These are phyloP conservation scores for Dichetophora obliterata DNA, from an alignment of 2,888 invertebrate species.

Conservation along the genomic window DNA sequence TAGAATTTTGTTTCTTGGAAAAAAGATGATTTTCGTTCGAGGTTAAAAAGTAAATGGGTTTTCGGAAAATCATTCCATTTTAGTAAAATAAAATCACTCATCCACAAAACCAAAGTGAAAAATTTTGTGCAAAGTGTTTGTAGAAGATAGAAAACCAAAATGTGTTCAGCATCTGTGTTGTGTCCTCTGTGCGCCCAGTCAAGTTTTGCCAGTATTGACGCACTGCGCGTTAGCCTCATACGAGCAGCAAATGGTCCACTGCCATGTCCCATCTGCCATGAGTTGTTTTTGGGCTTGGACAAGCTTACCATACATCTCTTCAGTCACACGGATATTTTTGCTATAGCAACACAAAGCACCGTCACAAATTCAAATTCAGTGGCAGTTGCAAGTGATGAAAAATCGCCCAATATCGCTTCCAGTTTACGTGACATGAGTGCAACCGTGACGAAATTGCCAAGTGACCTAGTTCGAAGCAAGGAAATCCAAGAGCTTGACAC, in stretches of 20 bases:
- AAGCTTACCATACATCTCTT: conserved; percentile 88
- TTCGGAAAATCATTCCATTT: background rate
- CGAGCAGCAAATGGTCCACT: conserved; percentile 82
- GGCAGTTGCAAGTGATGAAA: conserved; percentile 9
- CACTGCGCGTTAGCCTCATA: conserved; percentile 79
- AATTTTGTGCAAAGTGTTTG: background rate
- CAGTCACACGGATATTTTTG: conserved; percentile 73
- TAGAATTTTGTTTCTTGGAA: background rate
- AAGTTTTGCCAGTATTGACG: conserved; percentile 79
- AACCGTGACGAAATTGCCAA: no score
- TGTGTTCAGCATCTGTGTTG: conserved; percentile 74
- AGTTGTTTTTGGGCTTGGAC: conserved; percentile 81
- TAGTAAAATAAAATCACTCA: background rate
- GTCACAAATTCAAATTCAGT: conserved; percentile 25
- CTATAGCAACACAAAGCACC: conserved; percentile 32
- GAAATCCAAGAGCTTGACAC: no score
- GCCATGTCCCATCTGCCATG: conserved; percentile 83
- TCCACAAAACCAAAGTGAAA: background rate
- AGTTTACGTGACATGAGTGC: no score
- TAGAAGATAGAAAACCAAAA: conserved; percentile 43
- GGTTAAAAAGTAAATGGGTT: background rate
- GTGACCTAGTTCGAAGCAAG: no score
- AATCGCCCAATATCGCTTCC: background rate
- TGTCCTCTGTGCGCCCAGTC: conserved; percentile 84
- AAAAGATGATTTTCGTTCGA: no score